Percentiles rank a stretch among this genome's conserved stretches.
These are phyloP conservation scores for Chrosomus eos DNA, from an alignment of 2,797 vertebrate genomes.

Conservation along the genomic window DNA sequence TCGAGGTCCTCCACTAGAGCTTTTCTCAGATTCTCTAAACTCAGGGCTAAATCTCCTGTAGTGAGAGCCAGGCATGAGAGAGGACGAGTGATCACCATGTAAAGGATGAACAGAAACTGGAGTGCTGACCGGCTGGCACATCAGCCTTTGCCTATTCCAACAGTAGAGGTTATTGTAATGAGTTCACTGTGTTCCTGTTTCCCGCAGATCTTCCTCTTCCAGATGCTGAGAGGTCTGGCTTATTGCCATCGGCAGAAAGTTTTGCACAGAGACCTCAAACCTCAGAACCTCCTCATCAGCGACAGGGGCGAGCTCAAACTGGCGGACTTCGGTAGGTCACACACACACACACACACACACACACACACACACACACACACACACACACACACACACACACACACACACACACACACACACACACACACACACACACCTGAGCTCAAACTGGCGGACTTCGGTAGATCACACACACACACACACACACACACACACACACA, in stretches of 20 bases:
- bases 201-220: conserved; percentile 81
- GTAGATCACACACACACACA: no score
- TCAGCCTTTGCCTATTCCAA: neutral
- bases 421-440: no score
- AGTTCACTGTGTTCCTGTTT: neutral
- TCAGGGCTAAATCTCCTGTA: no score
- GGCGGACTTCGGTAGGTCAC: conserved; percentile 79
- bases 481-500: no score
- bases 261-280: conserved; percentile 83
- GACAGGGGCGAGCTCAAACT: conserved; percentile 83
- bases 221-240: conserved; percentile 79
- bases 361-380: no score
- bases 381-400: no score
- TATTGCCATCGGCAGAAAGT: conserved; percentile 83
- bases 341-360: no score
- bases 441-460: no score
- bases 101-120: neutral
- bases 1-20: no score
- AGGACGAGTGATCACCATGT: neutral
- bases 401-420: no score
- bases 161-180: neutral
- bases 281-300: conserved; percentile 84
- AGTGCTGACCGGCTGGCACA: neutral
- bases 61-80: neutral
- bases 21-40: no score